A percentile compares a stretch with the other conserved stretches of the same genome.
These are phyloP conservation scores for Limnothrissa miodon DNA, from an alignment of 2,113 vertebrate species.

Conservation along the genomic window DNA sequence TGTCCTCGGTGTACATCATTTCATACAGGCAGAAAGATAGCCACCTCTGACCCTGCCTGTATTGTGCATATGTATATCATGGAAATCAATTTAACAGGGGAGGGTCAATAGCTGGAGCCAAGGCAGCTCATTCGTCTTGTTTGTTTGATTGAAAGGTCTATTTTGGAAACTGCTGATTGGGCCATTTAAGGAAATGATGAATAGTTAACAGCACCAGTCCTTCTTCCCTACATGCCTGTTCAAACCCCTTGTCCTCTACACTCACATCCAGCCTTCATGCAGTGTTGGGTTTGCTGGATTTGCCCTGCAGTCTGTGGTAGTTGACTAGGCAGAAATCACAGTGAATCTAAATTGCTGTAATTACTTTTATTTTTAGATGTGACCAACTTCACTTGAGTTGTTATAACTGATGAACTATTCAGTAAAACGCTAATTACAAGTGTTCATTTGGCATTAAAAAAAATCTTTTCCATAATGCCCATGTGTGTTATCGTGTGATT, in stretches of 20 bases:
- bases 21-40: background rate
- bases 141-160: slow-evolving; percentile 5
- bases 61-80: slow-evolving; percentile 6
- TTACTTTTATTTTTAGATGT: background rate
- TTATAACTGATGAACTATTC: background rate
- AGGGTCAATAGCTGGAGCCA: background rate
- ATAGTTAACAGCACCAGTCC: background rate
- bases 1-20: background rate
- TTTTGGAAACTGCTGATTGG: slow-evolving; percentile 6
- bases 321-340: background rate
- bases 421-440: background rate
- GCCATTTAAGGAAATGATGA: background rate
- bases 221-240: background rate
- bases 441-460: background rate
- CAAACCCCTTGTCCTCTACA: background rate
- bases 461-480: background rate
- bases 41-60: background rate
- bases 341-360: background rate
- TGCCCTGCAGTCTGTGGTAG: background rate
- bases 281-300: background rate
- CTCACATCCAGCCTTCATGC: background rate
- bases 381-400: background rate
- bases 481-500: background rate
- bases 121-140: background rate
- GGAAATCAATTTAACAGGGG: background rate